These are phyloP conservation scores for Formicarius rufipectus DNA, from an alignment of 2,113 vertebrate species.

Conservation along the genomic window DNA sequence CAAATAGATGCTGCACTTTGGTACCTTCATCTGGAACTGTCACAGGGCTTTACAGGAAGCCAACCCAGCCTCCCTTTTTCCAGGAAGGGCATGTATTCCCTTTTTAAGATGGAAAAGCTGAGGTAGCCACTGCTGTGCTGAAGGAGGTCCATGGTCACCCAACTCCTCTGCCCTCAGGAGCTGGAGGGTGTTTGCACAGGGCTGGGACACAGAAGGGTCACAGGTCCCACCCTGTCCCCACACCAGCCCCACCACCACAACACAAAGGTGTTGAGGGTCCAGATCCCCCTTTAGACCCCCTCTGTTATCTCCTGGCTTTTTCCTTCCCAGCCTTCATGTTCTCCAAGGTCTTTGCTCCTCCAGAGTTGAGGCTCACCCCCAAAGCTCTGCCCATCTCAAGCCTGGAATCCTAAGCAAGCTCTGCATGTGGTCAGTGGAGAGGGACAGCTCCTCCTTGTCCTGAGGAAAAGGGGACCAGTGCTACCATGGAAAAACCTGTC, in stretches of 20 bases:
- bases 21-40: neutral
- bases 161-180: neutral
- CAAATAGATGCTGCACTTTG: neutral
- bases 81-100: neutral
- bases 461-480: neutral
- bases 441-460: neutral
- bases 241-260: neutral
- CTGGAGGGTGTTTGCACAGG: rapidly evolving
- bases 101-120: neutral
- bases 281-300: neutral
- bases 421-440: neutral
- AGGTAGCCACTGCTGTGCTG: rapidly evolving
- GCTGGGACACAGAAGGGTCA: neutral
- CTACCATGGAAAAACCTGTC: neutral
- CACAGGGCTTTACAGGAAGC: neutral
- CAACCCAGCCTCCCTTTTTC: neutral
- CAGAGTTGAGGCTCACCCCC: neutral
- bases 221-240: neutral
- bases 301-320: rapidly evolving
- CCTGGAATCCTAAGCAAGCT: neutral
- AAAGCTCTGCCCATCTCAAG: neutral
- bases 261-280: neutral
- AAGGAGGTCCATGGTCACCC: neutral
- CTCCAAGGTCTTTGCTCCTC: neutral
- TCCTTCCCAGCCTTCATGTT: neutral